Percentiles rank a stretch among this genome's conserved stretches.
Evolutionary conservation across 2,113 vertebrate genomes (phyloP).

Genomic region (Excalfactoria chinensis): DNA sequence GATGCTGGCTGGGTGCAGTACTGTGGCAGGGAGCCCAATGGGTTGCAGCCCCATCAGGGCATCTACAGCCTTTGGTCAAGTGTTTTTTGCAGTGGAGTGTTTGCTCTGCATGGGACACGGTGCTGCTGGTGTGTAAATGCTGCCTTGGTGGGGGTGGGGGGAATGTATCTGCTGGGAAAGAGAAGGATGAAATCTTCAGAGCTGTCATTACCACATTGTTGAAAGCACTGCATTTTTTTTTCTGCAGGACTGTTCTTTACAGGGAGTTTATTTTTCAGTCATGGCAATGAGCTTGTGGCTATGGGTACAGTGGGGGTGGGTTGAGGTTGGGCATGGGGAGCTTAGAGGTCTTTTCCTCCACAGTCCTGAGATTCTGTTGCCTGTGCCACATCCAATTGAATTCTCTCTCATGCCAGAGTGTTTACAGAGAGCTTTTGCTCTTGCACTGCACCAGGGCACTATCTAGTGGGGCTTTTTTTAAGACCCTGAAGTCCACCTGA

Average conservation of each 20-base stretch:
- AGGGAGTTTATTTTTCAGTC: not conserved
- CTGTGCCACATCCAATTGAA: not conserved
- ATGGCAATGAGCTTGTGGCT: not conserved
- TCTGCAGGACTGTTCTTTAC: not conserved
- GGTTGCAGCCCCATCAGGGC: fast-evolving
- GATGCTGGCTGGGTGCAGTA: not conserved
- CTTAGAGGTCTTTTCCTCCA: too few species aligned
- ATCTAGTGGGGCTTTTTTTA: not conserved
- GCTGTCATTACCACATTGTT: not conserved
- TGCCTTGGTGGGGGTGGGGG: too few species aligned
- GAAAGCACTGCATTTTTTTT: not conserved
- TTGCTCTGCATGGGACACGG: not conserved
- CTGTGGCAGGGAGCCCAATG: not conserved
- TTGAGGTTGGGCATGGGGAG: too few species aligned
- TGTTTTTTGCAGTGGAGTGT: not conserved
- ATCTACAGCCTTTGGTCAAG: not conserved
- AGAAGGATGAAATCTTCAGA: not conserved
- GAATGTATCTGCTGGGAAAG: not conserved
- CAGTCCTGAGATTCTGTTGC: not conserved
- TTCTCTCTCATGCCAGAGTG: not conserved
- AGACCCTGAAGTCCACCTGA: not conserved
- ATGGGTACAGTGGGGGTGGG: too few species aligned
- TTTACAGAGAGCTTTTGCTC: not conserved
- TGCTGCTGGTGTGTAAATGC: not conserved
- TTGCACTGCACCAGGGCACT: not conserved